phyloP scores from a whole-genome alignment of 1,140 invertebrate genomes.

The Chymomyza costata region DNA sequence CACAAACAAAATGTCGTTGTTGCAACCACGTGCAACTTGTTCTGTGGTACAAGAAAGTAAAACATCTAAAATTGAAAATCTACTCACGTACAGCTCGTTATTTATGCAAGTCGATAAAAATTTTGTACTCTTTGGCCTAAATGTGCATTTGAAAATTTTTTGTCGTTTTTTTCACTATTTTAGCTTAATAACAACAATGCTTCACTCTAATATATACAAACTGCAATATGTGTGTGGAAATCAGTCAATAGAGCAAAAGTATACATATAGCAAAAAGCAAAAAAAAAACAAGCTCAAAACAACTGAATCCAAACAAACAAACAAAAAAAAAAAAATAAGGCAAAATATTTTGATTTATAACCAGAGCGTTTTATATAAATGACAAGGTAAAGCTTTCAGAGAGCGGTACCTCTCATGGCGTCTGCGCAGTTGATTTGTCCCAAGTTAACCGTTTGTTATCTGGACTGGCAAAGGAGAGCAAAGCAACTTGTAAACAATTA shows the following conservation, averaged over 20 bases:
- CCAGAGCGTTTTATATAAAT: background rate
- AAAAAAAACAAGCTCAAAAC: background rate
- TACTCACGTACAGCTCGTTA: conserved; percentile 56
- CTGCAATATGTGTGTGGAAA: conserved; percentile 39
- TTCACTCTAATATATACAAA: conserved; percentile 22
- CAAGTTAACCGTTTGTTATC: conserved; percentile 47
- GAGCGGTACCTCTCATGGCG: conserved; percentile 3
- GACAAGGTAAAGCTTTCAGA: conserved; percentile 1
- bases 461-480: background rate
- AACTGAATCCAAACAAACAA: conserved; percentile 20
- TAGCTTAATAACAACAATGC: conserved; percentile 19
- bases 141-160: conserved; percentile 36
- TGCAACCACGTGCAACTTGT: too few relatives aligned
- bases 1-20: background rate
- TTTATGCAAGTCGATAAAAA: conserved; percentile 44
- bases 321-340: conserved; percentile 20
- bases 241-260: conserved; percentile 39
- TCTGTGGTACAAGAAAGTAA: background rate
- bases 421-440: conserved; percentile 35
- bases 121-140: conserved; percentile 42
- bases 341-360: conserved; percentile 59
- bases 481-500: background rate
- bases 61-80: conserved; percentile 34
- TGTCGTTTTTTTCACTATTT: too few relatives aligned
- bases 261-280: background rate